These are phyloP conservation scores for Rapana venosa DNA, from an alignment of 2,888 invertebrate species.

Conservation along the genomic window DNA sequence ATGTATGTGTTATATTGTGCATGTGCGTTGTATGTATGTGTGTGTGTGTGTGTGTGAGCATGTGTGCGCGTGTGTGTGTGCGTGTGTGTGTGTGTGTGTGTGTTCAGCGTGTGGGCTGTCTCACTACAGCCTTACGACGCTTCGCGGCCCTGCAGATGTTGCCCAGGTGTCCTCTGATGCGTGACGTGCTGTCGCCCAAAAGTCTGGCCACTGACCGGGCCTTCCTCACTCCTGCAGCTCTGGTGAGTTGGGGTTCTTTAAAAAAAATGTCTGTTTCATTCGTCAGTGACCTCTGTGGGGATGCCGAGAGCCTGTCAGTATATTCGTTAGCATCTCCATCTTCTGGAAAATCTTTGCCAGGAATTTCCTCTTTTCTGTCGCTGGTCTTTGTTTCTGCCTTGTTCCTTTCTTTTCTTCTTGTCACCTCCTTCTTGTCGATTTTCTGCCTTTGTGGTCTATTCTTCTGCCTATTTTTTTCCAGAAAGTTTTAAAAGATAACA, in stretches of 20 bases:
- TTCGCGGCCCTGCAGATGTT: conserved; percentile 60
- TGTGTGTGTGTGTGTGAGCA: conserved; percentile 3
- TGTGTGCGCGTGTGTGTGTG: background rate
- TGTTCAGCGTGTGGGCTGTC: conserved; percentile 49
- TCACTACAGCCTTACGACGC: conserved; percentile 54
- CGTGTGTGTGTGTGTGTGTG: conserved; percentile 6
- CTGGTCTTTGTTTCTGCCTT: too few relatives aligned
- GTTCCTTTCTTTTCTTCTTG: too few relatives aligned
- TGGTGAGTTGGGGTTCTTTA: background rate
- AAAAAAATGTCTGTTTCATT: background rate
- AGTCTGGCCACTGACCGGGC: background rate
- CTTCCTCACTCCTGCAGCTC: background rate
- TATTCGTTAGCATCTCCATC: too few relatives aligned
- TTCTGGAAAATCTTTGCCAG: too few relatives aligned
- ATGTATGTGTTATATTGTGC: conserved; percentile 29
- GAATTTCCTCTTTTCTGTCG: too few relatives aligned
- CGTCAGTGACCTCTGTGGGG: too few relatives aligned
- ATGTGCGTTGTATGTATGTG: conserved; percentile 16
- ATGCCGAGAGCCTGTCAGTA: too few relatives aligned
- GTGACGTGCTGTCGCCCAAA: conserved; percentile 62
- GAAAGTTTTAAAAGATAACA: too few relatives aligned
- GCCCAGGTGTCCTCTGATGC: conserved; percentile 56
- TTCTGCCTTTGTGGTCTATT: too few relatives aligned
- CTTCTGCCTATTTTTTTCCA: too few relatives aligned
- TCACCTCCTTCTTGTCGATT: too few relatives aligned